These are phyloP conservation scores for Ephestia elutella DNA, from an alignment of 1,140 invertebrate genomes.

Conservation along the genomic window DNA sequence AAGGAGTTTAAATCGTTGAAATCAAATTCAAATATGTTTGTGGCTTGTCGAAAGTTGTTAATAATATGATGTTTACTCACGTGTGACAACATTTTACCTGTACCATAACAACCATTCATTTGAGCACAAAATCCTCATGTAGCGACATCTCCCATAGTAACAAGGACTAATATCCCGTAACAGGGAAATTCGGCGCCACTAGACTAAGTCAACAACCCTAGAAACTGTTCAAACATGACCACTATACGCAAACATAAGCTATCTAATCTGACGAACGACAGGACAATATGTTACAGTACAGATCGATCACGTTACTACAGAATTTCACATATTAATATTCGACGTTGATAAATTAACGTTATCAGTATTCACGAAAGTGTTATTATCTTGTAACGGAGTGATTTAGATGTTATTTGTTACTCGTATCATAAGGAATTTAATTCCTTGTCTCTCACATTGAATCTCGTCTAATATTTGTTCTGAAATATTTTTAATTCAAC, in stretches of 20 bases:
- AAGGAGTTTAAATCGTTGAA: not conserved
- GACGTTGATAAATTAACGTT: conserved; percentile 3
- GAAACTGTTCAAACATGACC: conserved; percentile 43
- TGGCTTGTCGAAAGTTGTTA: not conserved
- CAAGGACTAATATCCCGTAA: conserved; percentile 27
- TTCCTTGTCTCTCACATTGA: not conserved
- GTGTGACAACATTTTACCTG: not conserved
- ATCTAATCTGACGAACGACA: conserved; percentile 57
- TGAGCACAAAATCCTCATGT: not conserved
- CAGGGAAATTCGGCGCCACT: conserved; percentile 21
- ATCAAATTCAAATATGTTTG: not conserved
- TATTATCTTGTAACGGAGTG: not conserved
- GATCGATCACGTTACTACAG: conserved; percentile 11
- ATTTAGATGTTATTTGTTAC: not conserved
- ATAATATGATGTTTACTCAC: not conserved
- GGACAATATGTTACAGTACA: conserved; percentile 23
- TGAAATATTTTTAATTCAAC: not conserved
- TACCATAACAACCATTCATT: not conserved
- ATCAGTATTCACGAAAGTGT: not conserved
- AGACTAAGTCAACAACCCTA: conserved; percentile 37
- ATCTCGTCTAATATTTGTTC: not conserved
- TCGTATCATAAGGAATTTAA: not conserved
- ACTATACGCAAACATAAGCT: conserved; percentile 47
- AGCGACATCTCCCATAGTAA: not conserved
- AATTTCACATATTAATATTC: conserved; percentile 5